These are phyloP conservation scores for Tachina grossa DNA, from an alignment of 2,888 invertebrate species.

Conservation along the genomic window DNA sequence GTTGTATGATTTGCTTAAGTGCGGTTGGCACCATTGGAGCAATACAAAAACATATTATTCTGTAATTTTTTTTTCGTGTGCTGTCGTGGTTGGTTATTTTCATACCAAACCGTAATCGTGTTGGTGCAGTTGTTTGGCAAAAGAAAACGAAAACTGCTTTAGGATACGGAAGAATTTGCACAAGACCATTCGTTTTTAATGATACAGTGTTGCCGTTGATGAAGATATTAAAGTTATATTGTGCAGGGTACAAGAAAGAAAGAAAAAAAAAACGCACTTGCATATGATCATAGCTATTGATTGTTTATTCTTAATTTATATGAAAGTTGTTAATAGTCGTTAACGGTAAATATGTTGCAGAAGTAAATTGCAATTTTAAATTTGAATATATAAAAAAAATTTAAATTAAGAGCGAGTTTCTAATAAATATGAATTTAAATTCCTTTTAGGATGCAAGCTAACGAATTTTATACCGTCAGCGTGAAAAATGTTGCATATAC, in stretches of 20 bases:
- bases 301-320: no score
- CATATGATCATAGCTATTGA: background rate
- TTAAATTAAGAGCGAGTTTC: no score
- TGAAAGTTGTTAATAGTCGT: no score
- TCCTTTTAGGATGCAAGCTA: no score
- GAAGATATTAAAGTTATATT: background rate
- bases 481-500: no score
- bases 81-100: background rate
- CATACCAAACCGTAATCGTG: background rate
- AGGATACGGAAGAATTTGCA: constrained; percentile 1
- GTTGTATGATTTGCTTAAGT: background rate
- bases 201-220: background rate
- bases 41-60: constrained; percentile 3
- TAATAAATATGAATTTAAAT: no score
- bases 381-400: no score
- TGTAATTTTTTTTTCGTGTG: background rate
- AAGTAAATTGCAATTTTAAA: no score
- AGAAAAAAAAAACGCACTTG: background rate
- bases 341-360: no score
- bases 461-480: no score
- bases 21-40: background rate
- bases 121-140: background rate
- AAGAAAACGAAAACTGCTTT: constrained; percentile 1
- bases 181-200: background rate
- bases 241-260: no score